Conservation (phyloP, 2,797 vertebrate species). For the Gambusia yucatana region DNA sequence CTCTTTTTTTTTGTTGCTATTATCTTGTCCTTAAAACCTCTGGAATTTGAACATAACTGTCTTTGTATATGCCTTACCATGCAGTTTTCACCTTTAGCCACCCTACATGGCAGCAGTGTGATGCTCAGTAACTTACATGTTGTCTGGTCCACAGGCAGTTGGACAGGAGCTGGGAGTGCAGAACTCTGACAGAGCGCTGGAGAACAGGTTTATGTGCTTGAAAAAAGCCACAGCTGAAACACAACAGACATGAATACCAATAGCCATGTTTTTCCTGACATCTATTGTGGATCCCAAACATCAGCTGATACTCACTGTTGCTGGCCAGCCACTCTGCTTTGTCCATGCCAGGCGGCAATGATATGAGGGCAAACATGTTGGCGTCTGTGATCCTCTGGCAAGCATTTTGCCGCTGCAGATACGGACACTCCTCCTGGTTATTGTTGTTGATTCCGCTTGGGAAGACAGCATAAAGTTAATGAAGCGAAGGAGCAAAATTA, state of each 20-base stretch:
- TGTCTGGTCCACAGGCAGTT: conserved; percentile 78
- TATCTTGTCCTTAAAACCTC: not conserved
- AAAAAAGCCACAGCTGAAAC: conserved; percentile 82
- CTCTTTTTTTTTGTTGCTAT: not conserved
- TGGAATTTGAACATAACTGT: not conserved
- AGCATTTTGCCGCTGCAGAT: conserved; percentile 76
- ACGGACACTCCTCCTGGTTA: conserved; percentile 78
- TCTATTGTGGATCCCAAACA: not conserved
- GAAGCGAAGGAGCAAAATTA: conserved; percentile 31
- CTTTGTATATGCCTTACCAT: not conserved
- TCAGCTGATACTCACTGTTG: conserved; percentile 75
- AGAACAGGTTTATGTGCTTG: conserved; percentile 84
- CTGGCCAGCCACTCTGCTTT: conserved; percentile 82
- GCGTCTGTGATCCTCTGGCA: conserved; percentile 73
- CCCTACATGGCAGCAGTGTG: not conserved
- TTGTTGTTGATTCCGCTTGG: conserved; percentile 80
- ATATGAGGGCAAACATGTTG: conserved; percentile 69
- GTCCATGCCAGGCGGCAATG: conserved; percentile 78
- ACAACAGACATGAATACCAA: conserved; percentile 20
- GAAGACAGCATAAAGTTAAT: conserved; percentile 51
- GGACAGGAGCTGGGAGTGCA: conserved; percentile 82
- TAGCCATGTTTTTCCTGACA: not conserved
- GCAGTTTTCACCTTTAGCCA: not conserved
- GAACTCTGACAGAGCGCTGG: conserved; percentile 81
- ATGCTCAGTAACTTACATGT: conserved; percentile 67